Evolutionary conservation across 2,113 vertebrate species (phyloP).

Genomic region (Fregetta grallaria): DNA sequence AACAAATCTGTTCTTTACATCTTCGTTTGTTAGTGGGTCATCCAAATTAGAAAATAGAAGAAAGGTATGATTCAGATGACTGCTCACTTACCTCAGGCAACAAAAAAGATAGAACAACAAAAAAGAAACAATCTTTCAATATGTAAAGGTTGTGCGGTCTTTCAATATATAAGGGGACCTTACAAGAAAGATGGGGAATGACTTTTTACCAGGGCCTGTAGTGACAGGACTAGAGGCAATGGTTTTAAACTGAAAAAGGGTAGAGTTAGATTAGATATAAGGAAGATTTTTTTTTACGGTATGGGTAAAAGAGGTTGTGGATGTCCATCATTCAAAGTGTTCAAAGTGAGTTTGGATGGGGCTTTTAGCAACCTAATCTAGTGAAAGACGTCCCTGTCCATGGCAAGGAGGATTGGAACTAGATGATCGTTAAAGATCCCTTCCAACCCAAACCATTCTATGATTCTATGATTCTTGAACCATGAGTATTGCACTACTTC

Average conservation of each 20-base stretch:
- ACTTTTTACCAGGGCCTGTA: neutral
- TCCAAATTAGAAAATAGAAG: neutral
- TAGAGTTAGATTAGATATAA: neutral
- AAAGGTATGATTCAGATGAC: neutral
- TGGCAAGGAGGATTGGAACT: neutral
- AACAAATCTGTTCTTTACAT: neutral
- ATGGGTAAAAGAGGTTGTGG: neutral
- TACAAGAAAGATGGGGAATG: neutral
- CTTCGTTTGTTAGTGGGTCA: neutral
- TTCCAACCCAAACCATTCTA: neutral
- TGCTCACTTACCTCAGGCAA: fast-evolving
- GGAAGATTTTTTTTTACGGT: neutral
- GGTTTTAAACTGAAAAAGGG: neutral
- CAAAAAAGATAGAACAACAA: neutral
- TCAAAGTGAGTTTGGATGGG: neutral
- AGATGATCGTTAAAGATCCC: neutral
- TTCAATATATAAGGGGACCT: neutral
- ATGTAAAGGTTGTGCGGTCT: neutral
- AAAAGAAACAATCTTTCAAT: neutral
- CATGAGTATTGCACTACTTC: neutral
- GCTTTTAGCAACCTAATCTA: neutral
- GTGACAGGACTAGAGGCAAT: neutral
- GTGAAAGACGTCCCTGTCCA: neutral
- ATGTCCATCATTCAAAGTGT: neutral
- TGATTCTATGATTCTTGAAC: neutral